Conservation (phyloP, 1,140 invertebrate species). For the Hydropsyche tenuis region DNA sequence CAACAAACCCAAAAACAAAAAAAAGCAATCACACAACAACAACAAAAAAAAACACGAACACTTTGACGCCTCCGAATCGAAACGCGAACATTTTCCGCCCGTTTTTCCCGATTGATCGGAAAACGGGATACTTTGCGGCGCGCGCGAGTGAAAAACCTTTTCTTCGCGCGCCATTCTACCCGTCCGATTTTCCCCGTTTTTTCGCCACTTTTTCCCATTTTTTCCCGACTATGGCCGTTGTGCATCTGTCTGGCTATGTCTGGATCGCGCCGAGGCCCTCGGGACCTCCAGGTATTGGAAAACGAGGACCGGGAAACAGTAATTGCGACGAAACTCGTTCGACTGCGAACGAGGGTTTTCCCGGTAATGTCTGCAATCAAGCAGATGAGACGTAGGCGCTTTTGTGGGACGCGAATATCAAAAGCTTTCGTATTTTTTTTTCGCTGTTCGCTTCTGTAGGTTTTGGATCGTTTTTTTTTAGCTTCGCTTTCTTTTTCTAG, state of each 20-base stretch:
- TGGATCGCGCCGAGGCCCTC: constrained; percentile 3
- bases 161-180: no score
- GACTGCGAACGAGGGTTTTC: constrained; percentile 31
- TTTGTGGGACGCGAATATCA: constrained; percentile 20
- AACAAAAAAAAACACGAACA: not conserved
- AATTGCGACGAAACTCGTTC: constrained; percentile 39
- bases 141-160: constrained; percentile 1
- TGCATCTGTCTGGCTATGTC: not conserved
- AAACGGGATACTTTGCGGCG: constrained; percentile 26
- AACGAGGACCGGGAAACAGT: constrained; percentile 19
- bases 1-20: not conserved
- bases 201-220: not conserved
- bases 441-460: not conserved
- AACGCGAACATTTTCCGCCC: not conserved
- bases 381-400: constrained; percentile 23
- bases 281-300: constrained; percentile 27
- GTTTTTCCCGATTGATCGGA: constrained; percentile 29
- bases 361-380: constrained; percentile 39
- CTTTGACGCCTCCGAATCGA: not conserved
- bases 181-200: not conserved
- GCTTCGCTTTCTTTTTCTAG: no score
- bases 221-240: not conserved
- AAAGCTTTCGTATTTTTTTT: constrained; percentile 1
- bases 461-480: not conserved
- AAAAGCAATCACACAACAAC: not conserved